Evolutionary conservation across 2,113 vertebrate genomes (phyloP).

Genomic region (Echinops telfairi): DNA sequence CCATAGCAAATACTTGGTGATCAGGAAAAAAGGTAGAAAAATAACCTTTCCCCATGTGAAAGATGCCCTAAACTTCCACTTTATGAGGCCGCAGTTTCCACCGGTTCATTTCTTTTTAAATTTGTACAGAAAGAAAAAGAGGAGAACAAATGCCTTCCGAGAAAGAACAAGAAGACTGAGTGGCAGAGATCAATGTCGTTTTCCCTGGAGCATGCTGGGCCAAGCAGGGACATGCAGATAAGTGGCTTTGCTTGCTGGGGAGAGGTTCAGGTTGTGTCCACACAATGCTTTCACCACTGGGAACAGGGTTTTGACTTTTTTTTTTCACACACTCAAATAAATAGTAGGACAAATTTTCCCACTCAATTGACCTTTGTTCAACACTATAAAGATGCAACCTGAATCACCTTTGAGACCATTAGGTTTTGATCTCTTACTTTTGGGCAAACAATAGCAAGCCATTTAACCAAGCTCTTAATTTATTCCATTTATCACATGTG

Average conservation of each 20-base stretch:
- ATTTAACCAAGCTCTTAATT: constrained; percentile 32
- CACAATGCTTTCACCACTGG: constrained; percentile 37
- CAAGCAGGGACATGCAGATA: constrained; percentile 50
- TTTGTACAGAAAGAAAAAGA: constrained; percentile 16
- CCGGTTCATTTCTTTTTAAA: not conserved
- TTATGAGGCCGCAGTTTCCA: not conserved
- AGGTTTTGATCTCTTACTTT: constrained; percentile 63
- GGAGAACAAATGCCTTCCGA: constrained; percentile 31
- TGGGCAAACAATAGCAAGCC: constrained; percentile 38
- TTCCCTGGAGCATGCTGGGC: constrained; percentile 68
- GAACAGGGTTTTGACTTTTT: not conserved
- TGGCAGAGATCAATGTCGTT: constrained; percentile 35
- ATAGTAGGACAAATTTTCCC: constrained; percentile 63
- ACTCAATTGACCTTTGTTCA: constrained; percentile 69
- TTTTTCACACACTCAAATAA: constrained; percentile 70
- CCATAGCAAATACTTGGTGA: not conserved
- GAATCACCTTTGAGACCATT: constrained; percentile 12
- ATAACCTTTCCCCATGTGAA: not conserved
- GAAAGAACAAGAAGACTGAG: constrained; percentile 25
- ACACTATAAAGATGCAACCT: not conserved
- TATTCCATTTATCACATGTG: constrained; percentile 26
- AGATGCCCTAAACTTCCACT: not conserved
- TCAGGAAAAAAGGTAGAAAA: constrained; percentile 16
- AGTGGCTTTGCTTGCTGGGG: not conserved
- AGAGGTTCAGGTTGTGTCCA: not conserved